Conservation (phyloP, 2,113 vertebrate species). For the Crypturellus undulatus region DNA sequence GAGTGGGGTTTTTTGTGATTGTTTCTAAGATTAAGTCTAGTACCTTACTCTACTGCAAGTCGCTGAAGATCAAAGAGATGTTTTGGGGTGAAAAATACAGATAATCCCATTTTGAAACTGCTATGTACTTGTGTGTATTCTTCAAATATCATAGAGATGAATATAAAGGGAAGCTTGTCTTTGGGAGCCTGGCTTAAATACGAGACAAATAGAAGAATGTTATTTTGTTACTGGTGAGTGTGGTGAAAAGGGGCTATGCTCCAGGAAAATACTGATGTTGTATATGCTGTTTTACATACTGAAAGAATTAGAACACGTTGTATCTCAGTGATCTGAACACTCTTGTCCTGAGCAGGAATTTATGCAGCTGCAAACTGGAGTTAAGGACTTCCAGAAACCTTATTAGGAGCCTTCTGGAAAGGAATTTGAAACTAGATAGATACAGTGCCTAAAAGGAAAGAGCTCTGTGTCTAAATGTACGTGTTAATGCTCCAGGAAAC, state of each 20-base stretch:
- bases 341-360: background rate
- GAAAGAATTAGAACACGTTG: too few species aligned
- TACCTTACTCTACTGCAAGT: too few species aligned
- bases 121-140: background rate
- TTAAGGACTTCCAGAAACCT: slow-evolving; percentile 5
- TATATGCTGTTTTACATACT: background rate
- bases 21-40: too few species aligned
- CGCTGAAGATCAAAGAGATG: too few species aligned
- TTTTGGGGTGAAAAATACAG: background rate
- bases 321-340: background rate
- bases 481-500: background rate
- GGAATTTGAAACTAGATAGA: background rate
- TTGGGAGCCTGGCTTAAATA: background rate
- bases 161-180: background rate
- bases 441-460: background rate
- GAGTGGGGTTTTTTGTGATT: background rate
- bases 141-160: background rate
- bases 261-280: background rate
- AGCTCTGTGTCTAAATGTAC: background rate
- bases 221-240: background rate
- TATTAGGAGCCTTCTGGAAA: background rate
- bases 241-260: background rate
- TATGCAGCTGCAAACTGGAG: background rate
- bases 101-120: background rate
- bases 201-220: background rate